Conservation (phyloP, 2,113 vertebrate species). For the Brienomyrus longianalis region DNA sequence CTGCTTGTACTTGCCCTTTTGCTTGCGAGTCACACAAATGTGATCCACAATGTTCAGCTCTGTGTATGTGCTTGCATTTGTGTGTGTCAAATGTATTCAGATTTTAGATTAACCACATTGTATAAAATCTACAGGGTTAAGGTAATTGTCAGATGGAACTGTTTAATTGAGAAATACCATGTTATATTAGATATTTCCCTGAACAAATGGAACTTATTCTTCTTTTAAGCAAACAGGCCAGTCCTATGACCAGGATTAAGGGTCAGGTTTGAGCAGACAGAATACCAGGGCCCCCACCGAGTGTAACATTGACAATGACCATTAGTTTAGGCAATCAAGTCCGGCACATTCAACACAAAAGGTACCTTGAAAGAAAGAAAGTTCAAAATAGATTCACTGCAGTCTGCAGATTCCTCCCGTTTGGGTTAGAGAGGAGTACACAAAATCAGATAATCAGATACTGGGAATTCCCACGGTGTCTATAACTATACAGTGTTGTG, state of each 20-base stretch:
- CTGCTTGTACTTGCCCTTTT: neutral
- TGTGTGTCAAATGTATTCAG: neutral
- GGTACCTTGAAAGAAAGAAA: neutral
- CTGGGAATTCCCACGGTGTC: neutral
- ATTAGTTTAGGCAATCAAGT: neutral
- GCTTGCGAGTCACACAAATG: neutral
- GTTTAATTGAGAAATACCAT: neutral
- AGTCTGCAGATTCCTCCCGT: neutral
- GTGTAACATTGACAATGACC: conserved; percentile 19
- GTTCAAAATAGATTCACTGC: neutral
- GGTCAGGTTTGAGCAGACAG: neutral
- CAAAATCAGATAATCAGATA: neutral
- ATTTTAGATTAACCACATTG: neutral
- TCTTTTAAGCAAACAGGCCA: neutral
- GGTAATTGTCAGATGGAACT: neutral
- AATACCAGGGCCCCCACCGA: neutral
- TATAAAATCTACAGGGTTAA: neutral
- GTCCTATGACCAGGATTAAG: neutral
- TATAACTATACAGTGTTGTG: neutral
- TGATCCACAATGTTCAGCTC: neutral
- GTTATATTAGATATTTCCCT: neutral
- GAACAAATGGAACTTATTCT: neutral
- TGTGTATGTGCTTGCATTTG: neutral
- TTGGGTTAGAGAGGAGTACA: neutral
- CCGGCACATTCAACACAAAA: neutral